Percentiles rank a stretch among this genome's conserved stretches.
Conservation (phyloP, 2,113 vertebrate species). For the Oreotrochilus melanogaster region DNA sequence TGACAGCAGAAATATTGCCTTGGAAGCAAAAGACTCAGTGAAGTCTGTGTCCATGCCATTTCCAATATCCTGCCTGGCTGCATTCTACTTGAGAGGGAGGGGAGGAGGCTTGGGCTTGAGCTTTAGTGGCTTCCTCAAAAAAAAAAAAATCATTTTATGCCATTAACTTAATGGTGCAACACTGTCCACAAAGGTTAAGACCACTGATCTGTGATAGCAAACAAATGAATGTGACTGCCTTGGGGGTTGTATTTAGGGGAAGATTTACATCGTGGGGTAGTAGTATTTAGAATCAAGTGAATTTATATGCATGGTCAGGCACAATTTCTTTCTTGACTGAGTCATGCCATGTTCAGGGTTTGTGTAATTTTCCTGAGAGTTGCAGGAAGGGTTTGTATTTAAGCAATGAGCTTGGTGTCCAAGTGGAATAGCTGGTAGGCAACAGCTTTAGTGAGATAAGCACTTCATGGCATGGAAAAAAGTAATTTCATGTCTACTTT, state of each 20-base stretch:
- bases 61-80: slow-evolving; percentile 12
- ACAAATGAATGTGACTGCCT: background rate
- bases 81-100: background rate
- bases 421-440: background rate
- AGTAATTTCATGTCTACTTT: background rate
- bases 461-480: background rate
- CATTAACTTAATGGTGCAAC: background rate
- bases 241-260: background rate
- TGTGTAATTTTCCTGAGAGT: background rate
- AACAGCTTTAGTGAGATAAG: background rate
- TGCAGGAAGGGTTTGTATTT: background rate
- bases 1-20: background rate
- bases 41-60: background rate
- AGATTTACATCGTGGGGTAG: background rate
- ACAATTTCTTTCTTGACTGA: slow-evolving; percentile 14
- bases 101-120: background rate
- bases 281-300: background rate
- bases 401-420: background rate
- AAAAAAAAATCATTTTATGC: background rate
- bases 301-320: slow-evolving; percentile 38
- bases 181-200: background rate
- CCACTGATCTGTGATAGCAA: background rate
- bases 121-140: slow-evolving; percentile 4
- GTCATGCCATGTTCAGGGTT: background rate
- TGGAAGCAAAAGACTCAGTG: background rate